A percentile compares a stretch with the other conserved stretches of the same genome.
Conservation (phyloP, 2,113 vertebrate species). For the Xenopus borealis region DNA sequence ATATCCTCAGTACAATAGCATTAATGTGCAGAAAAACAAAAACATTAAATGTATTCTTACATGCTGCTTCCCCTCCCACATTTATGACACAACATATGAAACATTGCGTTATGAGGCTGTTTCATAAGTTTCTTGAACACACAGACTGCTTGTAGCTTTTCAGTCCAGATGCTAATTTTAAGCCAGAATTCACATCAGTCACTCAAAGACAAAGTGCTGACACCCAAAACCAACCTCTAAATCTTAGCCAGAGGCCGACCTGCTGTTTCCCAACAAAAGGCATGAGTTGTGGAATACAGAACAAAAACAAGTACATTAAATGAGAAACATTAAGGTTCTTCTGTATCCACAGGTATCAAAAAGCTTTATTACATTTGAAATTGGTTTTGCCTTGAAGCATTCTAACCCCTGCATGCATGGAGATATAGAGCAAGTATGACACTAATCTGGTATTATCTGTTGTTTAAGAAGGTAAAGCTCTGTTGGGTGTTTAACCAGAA, state of each 20-base stretch:
- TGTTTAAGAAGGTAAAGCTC: background rate
- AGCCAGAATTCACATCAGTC: constrained; percentile 26
- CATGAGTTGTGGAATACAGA: constrained; percentile 33
- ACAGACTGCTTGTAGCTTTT: constrained; percentile 19
- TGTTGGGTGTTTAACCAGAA: background rate
- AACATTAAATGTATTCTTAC: no score
- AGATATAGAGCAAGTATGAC: background rate
- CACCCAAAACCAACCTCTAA: constrained; percentile 43
- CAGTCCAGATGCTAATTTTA: constrained; percentile 32
- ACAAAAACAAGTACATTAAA: constrained; percentile 33
- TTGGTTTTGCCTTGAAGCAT: background rate
- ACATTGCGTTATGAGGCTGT: no score
- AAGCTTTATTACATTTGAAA: constrained; percentile 19
- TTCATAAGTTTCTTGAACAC: background rate
- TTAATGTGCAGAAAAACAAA: no score
- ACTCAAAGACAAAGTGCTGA: constrained; percentile 41
- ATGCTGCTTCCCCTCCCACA: no score
- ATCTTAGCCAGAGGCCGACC: constrained; percentile 33
- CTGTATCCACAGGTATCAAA: constrained; percentile 29
- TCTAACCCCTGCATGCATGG: background rate
- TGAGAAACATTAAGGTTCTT: constrained; percentile 22
- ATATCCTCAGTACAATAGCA: no score
- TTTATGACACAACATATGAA: no score
- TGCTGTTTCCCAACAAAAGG: constrained; percentile 40
- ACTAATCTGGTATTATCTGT: background rate